These are phyloP conservation scores for Ceuthmochares aereus DNA, from an alignment of 2,113 vertebrate genomes.

Conservation along the genomic window DNA sequence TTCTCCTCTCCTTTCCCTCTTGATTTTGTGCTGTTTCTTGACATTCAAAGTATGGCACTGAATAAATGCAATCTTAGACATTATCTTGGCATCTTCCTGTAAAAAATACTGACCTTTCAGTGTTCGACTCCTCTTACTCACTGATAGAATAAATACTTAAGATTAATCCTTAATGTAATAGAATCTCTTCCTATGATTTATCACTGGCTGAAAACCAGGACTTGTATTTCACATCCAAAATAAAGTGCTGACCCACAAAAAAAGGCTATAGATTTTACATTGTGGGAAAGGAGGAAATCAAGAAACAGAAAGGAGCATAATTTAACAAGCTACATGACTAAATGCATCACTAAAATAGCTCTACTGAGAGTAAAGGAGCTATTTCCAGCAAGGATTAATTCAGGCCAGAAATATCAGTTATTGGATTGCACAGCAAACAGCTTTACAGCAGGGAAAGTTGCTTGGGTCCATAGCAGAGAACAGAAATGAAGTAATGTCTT, in stretches of 20 bases:
- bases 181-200: background rate
- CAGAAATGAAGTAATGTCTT: background rate
- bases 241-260: constrained; percentile 12
- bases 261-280: background rate
- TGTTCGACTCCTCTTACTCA: background rate
- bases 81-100: background rate
- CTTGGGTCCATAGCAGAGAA: background rate
- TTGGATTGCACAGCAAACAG: constrained; percentile 21
- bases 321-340: constrained; percentile 24
- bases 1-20: background rate
- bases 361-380: background rate
- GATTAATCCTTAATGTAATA: background rate
- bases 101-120: background rate
- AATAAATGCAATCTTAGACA: background rate
- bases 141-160: background rate
- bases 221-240: background rate
- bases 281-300: background rate
- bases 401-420: constrained; percentile 39
- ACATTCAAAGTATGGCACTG: background rate
- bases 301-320: constrained; percentile 11
- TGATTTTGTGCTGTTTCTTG: background rate
- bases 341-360: constrained; percentile 30
- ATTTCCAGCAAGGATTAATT: constrained; percentile 33
- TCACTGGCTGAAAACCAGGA: background rate
- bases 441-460: background rate